A percentile compares a stretch with the other conserved stretches of the same genome.
Evolutionary conservation across 2,797 vertebrate species (phyloP).

Genomic region (Corythornis leucogaster): DNA sequence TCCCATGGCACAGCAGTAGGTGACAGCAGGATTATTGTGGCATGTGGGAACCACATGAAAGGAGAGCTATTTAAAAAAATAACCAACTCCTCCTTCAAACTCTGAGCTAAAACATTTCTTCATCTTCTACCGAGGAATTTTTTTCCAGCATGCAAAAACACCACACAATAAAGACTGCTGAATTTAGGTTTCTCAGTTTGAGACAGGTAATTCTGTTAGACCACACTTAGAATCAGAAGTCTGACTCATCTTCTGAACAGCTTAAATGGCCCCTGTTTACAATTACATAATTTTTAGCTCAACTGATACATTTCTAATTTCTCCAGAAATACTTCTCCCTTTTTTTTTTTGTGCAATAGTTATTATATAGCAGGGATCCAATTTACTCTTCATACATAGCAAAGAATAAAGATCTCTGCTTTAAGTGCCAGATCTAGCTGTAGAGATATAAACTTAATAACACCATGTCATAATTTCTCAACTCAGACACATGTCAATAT

Average conservation of each 20-base stretch:
- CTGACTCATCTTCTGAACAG: not conserved
- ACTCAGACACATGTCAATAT: not conserved
- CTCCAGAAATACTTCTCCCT: not conserved
- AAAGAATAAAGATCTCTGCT: not conserved
- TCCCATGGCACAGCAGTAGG: not conserved
- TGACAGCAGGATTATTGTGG: not conserved
- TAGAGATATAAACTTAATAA: not conserved
- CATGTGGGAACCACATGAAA: not conserved
- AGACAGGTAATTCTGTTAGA: not conserved
- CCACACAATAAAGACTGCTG: rapidly evolving
- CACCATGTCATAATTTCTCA: not conserved
- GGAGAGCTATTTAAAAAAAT: not conserved
- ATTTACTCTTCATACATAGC: not conserved
- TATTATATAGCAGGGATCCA: not conserved
- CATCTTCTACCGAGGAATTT: not conserved
- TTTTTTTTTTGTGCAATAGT: not conserved
- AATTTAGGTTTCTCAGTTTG: not conserved
- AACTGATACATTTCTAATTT: not conserved
- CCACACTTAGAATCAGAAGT: not conserved
- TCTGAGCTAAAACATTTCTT: not conserved
- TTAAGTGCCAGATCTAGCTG: not conserved
- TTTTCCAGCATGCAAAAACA: not conserved
- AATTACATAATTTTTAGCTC: not conserved
- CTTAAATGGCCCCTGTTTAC: not conserved
- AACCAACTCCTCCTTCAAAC: not conserved